Base-by-base conservation (phyloP, 2,888 invertebrate genomes). In the Caenorhabditis drosophilae region DNA sequence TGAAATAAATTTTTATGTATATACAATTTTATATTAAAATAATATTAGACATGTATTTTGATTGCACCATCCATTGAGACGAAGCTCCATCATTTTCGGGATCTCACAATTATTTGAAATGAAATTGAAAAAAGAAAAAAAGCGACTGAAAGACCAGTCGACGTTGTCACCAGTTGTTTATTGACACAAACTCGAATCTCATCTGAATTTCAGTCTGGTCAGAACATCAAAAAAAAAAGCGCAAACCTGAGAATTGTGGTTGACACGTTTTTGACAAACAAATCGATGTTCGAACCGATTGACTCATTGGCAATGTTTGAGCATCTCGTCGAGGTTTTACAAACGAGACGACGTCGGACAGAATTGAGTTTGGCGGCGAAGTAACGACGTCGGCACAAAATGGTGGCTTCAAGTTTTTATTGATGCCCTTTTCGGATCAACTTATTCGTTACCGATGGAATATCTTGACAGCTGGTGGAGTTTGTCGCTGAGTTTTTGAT, bases 341-440 rank as follows among this genome's bases (percentile, higher is more conserved):
- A 55, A 59, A 67, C 0, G 57, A 54, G 3, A 64, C 71, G 23
- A 66, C 67, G 56, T 81, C 82, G 50, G 76, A 82, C 18, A 81
- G 70, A 12, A 82, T 75, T 7, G 79, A 77, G 55, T 82, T 82
- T 1, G 76, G 66, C 4, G 80, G 76, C 4, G 82, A 81, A 1
- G 81, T 82, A 38, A 82, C 73, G 22, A 82, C 63, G 40, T 81
- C 78, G 16, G 82, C 77, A 44, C 82, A 82, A 67, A 75, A 80
- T 4, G 82, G 82, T 3, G 82, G 82, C 81, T 82, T 64, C 4
- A 40, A n/a, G 41, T 15, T 26, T 60, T n/a, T n/a, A n/a, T n/a
- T n/a, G n/a, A n/a, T n/a, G n/a, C n/a, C n/a, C n/a, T n/a, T n/a
- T n/a, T n/a, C n/a, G n/a, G n/a, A n/a, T n/a, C n/a, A 11, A 15